These are phyloP conservation scores for Adela reaumurella DNA, from an alignment of 2,888 invertebrate species.

Conservation along the genomic window DNA sequence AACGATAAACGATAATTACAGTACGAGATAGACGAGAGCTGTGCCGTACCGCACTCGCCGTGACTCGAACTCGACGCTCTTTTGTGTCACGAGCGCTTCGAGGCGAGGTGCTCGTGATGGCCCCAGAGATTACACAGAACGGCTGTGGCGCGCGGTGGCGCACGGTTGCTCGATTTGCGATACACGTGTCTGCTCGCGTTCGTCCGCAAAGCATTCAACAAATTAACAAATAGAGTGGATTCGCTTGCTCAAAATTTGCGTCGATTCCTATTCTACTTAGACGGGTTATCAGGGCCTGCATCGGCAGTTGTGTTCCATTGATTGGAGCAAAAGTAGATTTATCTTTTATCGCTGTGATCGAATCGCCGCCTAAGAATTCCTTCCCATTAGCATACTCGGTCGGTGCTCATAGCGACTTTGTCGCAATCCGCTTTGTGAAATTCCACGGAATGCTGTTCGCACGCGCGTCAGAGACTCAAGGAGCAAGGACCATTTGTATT, in stretches of 20 bases:
- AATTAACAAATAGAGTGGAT: no score
- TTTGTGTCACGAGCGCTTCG: background rate
- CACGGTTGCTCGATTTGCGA: no score
- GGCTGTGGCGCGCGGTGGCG: background rate
- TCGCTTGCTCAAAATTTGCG: no score
- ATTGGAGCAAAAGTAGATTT: background rate
- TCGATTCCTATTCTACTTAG: no score
- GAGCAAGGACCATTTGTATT: background rate
- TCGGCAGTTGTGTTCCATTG: background rate
- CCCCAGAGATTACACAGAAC: background rate
- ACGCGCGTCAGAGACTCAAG: background rate
- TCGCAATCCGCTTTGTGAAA: background rate
- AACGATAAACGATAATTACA: background rate
- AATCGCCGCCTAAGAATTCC: background rate
- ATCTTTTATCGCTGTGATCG: background rate
- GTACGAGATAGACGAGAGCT: background rate
- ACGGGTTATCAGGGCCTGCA: background rate
- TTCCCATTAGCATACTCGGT: background rate
- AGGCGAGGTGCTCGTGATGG: background rate
- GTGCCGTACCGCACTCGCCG: background rate
- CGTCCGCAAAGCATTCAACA: no score
- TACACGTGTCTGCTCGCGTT: no score
- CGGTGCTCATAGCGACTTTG: background rate
- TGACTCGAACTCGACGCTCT: no score
- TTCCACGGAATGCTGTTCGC: background rate